These are phyloP conservation scores for Neotoxoptera formosana DNA, from an alignment of 1,140 invertebrate species.

Conservation along the genomic window DNA sequence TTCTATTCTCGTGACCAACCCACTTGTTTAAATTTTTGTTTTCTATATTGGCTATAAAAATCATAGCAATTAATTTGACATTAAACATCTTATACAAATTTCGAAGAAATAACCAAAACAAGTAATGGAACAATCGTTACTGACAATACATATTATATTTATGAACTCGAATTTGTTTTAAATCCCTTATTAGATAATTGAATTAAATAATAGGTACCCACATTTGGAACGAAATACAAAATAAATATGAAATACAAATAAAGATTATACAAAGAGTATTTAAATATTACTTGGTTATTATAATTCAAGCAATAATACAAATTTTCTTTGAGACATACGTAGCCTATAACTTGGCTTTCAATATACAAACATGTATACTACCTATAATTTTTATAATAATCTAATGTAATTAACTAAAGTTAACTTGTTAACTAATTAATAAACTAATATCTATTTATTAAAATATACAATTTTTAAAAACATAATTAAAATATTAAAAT, in stretches of 20 bases:
- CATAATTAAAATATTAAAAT: not conserved
- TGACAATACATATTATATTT: not conserved
- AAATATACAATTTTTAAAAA: not conserved
- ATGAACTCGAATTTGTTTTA: not conserved
- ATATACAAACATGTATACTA: not conserved
- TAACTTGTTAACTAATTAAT: too few species aligned
- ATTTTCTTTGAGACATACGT: not conserved
- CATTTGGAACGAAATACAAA: not conserved
- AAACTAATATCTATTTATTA: not conserved
- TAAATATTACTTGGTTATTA: not conserved
- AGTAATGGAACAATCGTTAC: not conserved
- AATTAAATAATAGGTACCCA: not conserved
- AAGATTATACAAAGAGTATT: not conserved
- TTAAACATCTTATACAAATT: not conserved
- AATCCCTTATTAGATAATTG: not conserved
- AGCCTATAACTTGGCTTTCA: not conserved
- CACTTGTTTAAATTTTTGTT: not conserved
- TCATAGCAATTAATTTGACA: not conserved
- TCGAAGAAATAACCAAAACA: not conserved
- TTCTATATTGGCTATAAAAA: not conserved
- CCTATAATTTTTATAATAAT: not conserved
- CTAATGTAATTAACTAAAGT: not conserved
- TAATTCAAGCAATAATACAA: not conserved
- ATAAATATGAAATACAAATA: too few species aligned
- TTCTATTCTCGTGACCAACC: not conserved